These are phyloP conservation scores for Drosophila repleta DNA, from an alignment of 1,140 invertebrate genomes.

Conservation along the genomic window DNA sequence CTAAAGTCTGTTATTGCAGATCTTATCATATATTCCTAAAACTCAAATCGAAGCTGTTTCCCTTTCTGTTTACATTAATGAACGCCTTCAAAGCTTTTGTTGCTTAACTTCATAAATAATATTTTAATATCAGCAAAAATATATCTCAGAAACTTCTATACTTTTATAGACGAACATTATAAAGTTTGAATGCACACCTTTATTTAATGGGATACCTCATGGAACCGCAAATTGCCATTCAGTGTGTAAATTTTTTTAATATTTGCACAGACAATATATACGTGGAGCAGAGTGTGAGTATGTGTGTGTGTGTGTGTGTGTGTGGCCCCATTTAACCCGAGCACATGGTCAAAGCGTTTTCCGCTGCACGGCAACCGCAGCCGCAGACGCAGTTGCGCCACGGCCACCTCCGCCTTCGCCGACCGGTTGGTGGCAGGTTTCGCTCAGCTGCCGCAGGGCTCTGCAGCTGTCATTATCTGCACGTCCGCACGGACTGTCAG, in stretches of 20 bases:
- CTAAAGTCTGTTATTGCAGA: no score
- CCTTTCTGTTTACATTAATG: no score
- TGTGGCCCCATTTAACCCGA: constrained; percentile 27
- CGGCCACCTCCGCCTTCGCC: constrained; percentile 1
- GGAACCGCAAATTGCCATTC: constrained; percentile 30
- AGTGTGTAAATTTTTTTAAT: constrained; percentile 28
- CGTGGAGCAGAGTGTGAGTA: neutral
- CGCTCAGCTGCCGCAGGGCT: constrained; percentile 34
- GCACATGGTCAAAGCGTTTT: constrained; percentile 41
- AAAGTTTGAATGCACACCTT: constrained; percentile 16
- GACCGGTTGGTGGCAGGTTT: constrained; percentile 2
- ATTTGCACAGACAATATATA: constrained; percentile 8
- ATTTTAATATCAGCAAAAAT: neutral
- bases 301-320: neutral
- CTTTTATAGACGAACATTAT: constrained; percentile 10
- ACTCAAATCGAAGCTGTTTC: no score
- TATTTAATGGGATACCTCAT: constrained; percentile 7
- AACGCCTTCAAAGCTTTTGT: neutral
- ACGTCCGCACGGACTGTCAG: constrained; percentile 35
- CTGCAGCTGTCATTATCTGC: constrained; percentile 63
- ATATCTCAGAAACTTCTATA: neutral
- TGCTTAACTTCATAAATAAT: neutral
- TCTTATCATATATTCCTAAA: no score
- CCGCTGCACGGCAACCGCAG: constrained; percentile 6
- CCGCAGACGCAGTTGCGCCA: neutral